phyloP scores from a whole-genome alignment of 2,113 vertebrate genomes.

The Arvicanthis niloticus region DNA sequence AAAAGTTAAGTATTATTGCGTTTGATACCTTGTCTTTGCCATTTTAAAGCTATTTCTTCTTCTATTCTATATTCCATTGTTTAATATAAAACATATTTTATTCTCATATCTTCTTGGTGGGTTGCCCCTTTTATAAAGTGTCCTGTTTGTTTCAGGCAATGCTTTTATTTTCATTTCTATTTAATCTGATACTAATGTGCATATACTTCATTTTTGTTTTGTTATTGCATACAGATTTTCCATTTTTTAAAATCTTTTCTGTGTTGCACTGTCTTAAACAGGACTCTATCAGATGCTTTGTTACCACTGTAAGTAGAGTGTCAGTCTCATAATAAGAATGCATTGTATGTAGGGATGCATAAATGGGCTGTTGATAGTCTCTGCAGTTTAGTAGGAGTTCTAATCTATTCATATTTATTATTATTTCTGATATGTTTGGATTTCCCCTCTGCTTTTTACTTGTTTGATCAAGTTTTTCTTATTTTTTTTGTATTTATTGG shows the following conservation, averaged over 20 bases:
- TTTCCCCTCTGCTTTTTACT: conserved; percentile 14
- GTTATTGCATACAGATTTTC: conserved; percentile 53
- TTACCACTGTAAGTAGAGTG: not conserved
- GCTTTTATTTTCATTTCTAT: conserved; percentile 58
- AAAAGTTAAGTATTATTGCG: conserved; percentile 34
- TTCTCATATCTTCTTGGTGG: conserved; percentile 17
- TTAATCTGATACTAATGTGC: conserved; percentile 56
- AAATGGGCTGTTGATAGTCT: conserved; percentile 37
- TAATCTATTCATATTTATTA: conserved; percentile 66
- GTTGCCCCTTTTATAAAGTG: conserved; percentile 33
- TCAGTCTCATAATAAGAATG: not conserved
- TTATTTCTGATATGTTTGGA: conserved; percentile 49
- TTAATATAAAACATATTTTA: conserved; percentile 53
- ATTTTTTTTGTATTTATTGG: conserved; percentile 31
- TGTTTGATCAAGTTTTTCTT: conserved; percentile 51
- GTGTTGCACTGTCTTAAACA: not conserved
- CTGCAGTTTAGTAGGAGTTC: conserved; percentile 55
- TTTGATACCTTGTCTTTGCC: conserved; percentile 41
- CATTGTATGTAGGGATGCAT: not conserved
- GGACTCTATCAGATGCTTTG: not conserved
- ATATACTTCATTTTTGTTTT: conserved; percentile 48
- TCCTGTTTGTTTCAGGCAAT: not conserved
- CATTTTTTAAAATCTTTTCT: not conserved
- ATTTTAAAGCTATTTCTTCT: conserved; percentile 58
- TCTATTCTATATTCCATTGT: conserved; percentile 41